Evolutionary conservation across 2,888 invertebrate genomes (phyloP).

Genomic region (Diarsia brunnea): DNA sequence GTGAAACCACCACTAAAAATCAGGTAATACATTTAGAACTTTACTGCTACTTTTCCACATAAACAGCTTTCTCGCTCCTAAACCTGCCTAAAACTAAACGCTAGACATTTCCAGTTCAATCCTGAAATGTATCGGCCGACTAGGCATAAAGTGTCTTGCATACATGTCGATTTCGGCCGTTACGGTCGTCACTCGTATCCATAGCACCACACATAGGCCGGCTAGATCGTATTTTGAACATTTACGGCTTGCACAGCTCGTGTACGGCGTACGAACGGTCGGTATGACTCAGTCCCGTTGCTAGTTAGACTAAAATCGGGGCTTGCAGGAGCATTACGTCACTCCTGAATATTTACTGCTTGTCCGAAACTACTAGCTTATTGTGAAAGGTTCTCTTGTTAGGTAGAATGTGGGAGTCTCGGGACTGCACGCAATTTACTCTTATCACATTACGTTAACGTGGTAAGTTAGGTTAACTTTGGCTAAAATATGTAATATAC

Average conservation of each 20-base stretch:
- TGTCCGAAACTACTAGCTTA: conserved; percentile 11
- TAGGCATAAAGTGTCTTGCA: conserved; percentile 60
- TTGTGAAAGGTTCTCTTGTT: conserved; percentile 33
- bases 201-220: conserved; percentile 42
- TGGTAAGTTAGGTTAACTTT: too few relatives aligned
- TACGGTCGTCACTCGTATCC: conserved; percentile 61
- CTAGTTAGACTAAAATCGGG: conserved; percentile 48
- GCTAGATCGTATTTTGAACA: conserved; percentile 54
- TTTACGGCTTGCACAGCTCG: conserved; percentile 51
- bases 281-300: conserved; percentile 48
- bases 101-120: conserved; percentile 35
- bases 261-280: conserved; percentile 46
- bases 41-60: neutral
- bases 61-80: conserved; percentile 3
- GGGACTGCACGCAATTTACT: neutral
- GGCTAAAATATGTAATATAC: too few relatives aligned
- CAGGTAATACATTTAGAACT: neutral
- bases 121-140: conserved; percentile 38
- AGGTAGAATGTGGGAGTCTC: neutral
- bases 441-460: neutral
- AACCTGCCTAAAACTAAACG: conserved; percentile 20
- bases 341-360: conserved; percentile 50
- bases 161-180: conserved; percentile 62
- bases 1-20: neutral
- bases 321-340: conserved; percentile 41